Evolutionary conservation across 2,113 vertebrate genomes (phyloP), one percentile per base, ranked within the genome.

Genomic region (Chitala chitala): DNA sequence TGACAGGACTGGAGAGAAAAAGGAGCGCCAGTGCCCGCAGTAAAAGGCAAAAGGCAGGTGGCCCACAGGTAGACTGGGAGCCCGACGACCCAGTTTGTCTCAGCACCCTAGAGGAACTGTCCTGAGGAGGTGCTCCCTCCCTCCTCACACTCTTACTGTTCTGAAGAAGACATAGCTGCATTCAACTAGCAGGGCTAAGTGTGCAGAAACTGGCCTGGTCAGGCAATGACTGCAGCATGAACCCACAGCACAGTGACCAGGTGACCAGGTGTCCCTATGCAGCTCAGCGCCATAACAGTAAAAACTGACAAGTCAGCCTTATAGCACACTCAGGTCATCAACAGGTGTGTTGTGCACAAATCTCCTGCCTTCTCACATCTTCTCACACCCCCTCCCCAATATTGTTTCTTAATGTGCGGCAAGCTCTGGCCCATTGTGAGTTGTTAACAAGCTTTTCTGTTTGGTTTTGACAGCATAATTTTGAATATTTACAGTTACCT

Each of bases 51-150:
- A 61, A 36, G 8, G 31, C 58, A 15, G 12, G 36, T 24, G 20
- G 40, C 63, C 12, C 63, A 42, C 20, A 66, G 36, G 36, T 64
- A 17, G 36, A n/a, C 7, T 64, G 61, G 33, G 38, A 40, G 63
- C 40, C 63, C 36, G 63, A 7, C 46, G 64, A 44, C 64, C 64
- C 38, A 66, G 64, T 44, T 42, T 66, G 22, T 48, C n/a, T 26
- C 22, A 20, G 3, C 29, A n/a, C 15, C 59, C 40, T 42, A 68
- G 42, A 44, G 22, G 12, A 66, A 66, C 6, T 22, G 7, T 22
- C 22, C 42, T 38, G 38, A 26, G 20, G 20, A 68, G n/a, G n/a
- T n/a, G n/a, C n/a, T 51, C 12, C 7, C 48, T 8, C 12, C 20
- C 12, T 8, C 7, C 20, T 3, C 48, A 51, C 7, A 2, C 48